A percentile compares a stretch with the other conserved stretches of the same genome.
Conservation (phyloP, 2,888 invertebrate species). For the Brachypterus glaber region DNA sequence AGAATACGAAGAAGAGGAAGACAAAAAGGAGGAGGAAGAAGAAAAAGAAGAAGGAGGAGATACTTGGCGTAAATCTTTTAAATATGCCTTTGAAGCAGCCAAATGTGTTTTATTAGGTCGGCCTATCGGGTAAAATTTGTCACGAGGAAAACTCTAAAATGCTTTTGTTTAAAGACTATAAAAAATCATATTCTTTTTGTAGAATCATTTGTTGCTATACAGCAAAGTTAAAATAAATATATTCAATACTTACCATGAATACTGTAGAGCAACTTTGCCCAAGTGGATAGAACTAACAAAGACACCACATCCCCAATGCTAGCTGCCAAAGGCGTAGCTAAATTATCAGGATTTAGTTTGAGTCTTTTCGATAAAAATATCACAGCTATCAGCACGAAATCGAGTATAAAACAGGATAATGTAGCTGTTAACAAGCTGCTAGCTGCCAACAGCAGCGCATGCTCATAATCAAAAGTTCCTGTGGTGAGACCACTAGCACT, state of each 20-base stretch:
- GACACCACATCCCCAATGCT: slow-evolving; percentile 94
- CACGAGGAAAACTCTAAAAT: too few relatives aligned
- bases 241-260: slow-evolving; percentile 51
- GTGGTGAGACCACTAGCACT: slow-evolving; percentile 59
- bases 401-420: slow-evolving; percentile 82
- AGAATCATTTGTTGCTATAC: too few relatives aligned
- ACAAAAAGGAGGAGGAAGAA: too few relatives aligned
- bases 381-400: slow-evolving; percentile 83
- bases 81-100: too few relatives aligned
- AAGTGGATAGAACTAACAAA: slow-evolving; percentile 71
- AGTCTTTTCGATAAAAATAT: slow-evolving; percentile 75
- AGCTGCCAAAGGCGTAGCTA: slow-evolving; percentile 93
- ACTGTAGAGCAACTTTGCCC: slow-evolving; percentile 66
- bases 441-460: slow-evolving; percentile 68
- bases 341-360: slow-evolving; percentile 91
- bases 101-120: too few relatives aligned
- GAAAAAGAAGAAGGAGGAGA: too few relatives aligned
- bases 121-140: too few relatives aligned
- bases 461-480: slow-evolving; percentile 54
- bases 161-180: too few relatives aligned
- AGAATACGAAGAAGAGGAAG: too few relatives aligned
- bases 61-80: too few relatives aligned
- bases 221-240: neutral
- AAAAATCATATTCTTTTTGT: too few relatives aligned
- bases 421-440: slow-evolving; percentile 86